phyloP scores from a whole-genome alignment of 1,140 invertebrate species.

The Pygmarrhopalites habei region DNA sequence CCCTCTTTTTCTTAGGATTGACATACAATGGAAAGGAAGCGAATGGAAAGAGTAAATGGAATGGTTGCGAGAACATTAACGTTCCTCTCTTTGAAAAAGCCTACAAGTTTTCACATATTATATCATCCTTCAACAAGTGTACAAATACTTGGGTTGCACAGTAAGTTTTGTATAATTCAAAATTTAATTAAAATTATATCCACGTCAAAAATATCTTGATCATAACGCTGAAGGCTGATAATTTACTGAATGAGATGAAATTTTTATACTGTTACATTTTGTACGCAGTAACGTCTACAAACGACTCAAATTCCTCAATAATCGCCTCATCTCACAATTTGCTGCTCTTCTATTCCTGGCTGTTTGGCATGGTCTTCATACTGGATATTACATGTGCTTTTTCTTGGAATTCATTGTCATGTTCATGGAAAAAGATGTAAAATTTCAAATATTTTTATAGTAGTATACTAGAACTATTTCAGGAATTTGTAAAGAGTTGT shows the following conservation, averaged over 20 bases:
- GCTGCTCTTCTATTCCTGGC: constrained; percentile 77
- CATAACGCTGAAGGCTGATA: too few species aligned
- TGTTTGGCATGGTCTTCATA: constrained; percentile 80
- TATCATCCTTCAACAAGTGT: constrained; percentile 84
- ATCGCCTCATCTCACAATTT: constrained; percentile 72
- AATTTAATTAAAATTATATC: too few species aligned
- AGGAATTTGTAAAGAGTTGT: constrained; percentile 9
- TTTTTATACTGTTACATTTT: constrained; percentile 16
- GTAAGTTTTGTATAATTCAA: too few species aligned
- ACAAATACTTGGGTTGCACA: constrained; percentile 86
- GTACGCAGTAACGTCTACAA: constrained; percentile 73
- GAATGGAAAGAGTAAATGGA: constrained; percentile 56
- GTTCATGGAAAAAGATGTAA: constrained; percentile 77
- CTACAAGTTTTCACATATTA: constrained; percentile 72
- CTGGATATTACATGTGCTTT: constrained; percentile 77
- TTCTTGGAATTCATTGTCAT: constrained; percentile 85
- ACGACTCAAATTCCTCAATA: constrained; percentile 79
- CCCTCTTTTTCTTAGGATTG: constrained; percentile 51
- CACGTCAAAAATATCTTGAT: too few species aligned
- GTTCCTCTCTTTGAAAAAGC: constrained; percentile 66
- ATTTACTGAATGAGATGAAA: too few species aligned
- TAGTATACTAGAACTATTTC: constrained; percentile 1
- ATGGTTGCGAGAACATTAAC: constrained; percentile 79
- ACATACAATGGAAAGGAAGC: constrained; percentile 68
- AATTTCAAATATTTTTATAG: constrained; percentile 41